Evolutionary conservation across 2,113 vertebrate genomes (phyloP).

Genomic region (Camelus bactrianus): DNA sequence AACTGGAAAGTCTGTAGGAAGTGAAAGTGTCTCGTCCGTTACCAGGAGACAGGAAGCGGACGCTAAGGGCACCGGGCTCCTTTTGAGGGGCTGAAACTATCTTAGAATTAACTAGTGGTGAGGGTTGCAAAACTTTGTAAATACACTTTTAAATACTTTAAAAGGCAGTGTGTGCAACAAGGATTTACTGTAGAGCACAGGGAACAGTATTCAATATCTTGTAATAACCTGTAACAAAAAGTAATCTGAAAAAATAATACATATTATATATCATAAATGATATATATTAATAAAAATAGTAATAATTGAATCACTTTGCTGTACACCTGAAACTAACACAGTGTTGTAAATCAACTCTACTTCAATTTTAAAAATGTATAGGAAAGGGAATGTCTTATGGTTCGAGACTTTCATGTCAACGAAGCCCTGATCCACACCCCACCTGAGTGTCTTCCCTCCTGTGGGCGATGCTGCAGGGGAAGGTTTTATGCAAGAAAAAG

Average conservation of each 20-base stretch:
- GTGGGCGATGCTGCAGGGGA: neutral
- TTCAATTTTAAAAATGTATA: neutral
- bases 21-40: neutral
- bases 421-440: neutral
- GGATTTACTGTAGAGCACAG: neutral
- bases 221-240: neutral
- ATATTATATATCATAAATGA: too few relatives aligned
- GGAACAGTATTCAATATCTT: neutral
- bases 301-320: neutral
- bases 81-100: rapidly evolving
- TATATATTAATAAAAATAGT: too few relatives aligned
- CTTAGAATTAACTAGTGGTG: neutral
- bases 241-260: neutral
- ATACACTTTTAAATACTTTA: neutral
- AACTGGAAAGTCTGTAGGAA: neutral
- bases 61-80: too few relatives aligned
- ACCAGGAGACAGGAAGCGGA: rapidly evolving
- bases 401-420: neutral
- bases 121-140: too few relatives aligned
- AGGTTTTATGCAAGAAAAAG: neutral
- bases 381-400: neutral
- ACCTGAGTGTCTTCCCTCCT: too few relatives aligned
- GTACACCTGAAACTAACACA: neutral
- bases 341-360: neutral
- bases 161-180: neutral